Evolutionary conservation across 2,888 invertebrate genomes (phyloP).

Genomic region (Ectemnius continuus): DNA sequence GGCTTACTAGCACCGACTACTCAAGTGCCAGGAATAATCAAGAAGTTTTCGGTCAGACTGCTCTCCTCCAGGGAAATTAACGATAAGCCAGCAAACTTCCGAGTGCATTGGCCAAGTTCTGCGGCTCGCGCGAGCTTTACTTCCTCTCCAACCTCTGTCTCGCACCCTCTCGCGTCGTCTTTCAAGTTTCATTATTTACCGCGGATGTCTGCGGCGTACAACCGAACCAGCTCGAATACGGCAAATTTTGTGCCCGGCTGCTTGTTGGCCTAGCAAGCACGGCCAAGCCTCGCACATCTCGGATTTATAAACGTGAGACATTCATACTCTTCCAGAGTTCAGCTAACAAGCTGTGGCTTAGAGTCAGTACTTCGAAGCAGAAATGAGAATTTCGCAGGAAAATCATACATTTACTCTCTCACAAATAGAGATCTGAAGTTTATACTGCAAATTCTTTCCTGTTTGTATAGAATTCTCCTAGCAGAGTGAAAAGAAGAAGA

Average conservation of each 20-base stretch:
- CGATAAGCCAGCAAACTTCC: slow-evolving; percentile 52
- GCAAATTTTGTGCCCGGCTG: too few relatives aligned
- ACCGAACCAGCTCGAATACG: too few relatives aligned
- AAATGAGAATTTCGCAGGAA: too few relatives aligned
- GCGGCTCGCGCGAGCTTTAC: slow-evolving; percentile 3
- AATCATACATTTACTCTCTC: too few relatives aligned
- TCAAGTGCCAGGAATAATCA: slow-evolving; percentile 42
- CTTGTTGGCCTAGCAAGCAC: too few relatives aligned
- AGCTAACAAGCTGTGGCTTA: too few relatives aligned
- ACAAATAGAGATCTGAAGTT: too few relatives aligned
- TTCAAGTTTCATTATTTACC: slow-evolving; percentile 50
- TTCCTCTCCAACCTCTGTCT: neutral
- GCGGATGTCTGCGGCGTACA: slow-evolving; percentile 8
- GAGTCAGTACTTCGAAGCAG: too few relatives aligned
- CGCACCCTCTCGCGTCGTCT: slow-evolving; percentile 10
- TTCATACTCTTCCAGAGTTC: too few relatives aligned
- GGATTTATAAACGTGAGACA: neutral
- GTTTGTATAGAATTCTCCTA: too few relatives aligned
- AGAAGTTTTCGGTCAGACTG: slow-evolving; percentile 51
- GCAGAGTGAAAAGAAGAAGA: too few relatives aligned
- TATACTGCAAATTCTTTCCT: too few relatives aligned
- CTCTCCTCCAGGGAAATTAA: slow-evolving; percentile 57
- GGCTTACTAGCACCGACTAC: neutral
- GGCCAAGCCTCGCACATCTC: neutral
- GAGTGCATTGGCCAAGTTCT: slow-evolving; percentile 27